Base-by-base conservation (phyloP, 2,113 vertebrate species). In the Balaenoptera acutorostrata region DNA sequence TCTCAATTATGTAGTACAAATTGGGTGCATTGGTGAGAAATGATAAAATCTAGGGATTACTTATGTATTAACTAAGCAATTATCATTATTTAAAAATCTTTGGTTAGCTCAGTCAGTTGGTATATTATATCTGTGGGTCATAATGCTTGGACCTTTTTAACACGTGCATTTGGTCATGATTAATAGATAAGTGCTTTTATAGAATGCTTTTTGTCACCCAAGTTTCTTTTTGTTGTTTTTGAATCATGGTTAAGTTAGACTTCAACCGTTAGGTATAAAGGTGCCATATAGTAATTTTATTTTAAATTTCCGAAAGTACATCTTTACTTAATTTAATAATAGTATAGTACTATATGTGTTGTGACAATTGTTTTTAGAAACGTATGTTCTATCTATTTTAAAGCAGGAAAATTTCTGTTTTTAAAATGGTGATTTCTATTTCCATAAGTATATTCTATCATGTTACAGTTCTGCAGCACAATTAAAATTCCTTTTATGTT, bases 171-270 rank as follows among this genome's bases (percentile, higher is more conserved):
- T 93, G n/a, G 31, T 85, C 71, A 61, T 90, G 21, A 46, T 91
- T 89, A 72, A 49, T 74, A 93, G 57, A 61, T 82, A 82, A 63
- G 29, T 83, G 20, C 25, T 90, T 82, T 75, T 66, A 41, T 77
- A 46, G 44, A 61, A 82, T 49, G 23, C 12, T 77, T 90, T 95
- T 92, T 64, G 10, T 71, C 66, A 83, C n/a, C 21, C 77, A 66
- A 29, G 23, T 74, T 83, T 88, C 72, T 86, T 72, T 85, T 93
- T 39, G 27, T 92, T 85, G 36, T 59, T 96, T 97, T 86, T 23
- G 88, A 86, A 85, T 85, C 25, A n/a, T 89, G 49, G 27, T 69
- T 88, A 63, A 94, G 20, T 82, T 97, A 81, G 72, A 82, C 18
- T 63, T 95, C 14, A 39, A 13, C 12, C 49, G 8, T 57, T 93